Evolutionary conservation across 1,140 invertebrate genomes (phyloP).

Genomic region (Zaprionus vittiger): DNA sequence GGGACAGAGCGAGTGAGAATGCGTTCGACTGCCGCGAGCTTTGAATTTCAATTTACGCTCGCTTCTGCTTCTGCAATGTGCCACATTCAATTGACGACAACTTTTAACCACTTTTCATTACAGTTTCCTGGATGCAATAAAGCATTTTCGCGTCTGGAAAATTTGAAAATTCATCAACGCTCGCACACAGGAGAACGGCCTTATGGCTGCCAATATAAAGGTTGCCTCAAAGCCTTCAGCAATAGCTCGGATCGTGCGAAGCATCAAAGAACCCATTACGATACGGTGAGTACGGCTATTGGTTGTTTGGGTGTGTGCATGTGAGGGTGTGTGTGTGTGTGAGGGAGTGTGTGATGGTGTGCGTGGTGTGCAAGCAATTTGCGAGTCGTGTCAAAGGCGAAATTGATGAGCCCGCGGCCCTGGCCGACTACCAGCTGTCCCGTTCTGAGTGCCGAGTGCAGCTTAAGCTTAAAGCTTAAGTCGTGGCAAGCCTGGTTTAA

Average conservation of each 20-base stretch:
- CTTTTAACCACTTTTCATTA: slow-evolving; percentile 79
- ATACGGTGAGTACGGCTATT: slow-evolving; percentile 90
- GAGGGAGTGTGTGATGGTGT: slow-evolving; percentile 13
- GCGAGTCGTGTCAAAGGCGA: slow-evolving; percentile 70
- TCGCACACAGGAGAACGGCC: slow-evolving; percentile 97
- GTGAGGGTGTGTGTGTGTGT: not conserved
- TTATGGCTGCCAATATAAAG: slow-evolving; percentile 93
- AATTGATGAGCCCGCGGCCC: slow-evolving; percentile 65
- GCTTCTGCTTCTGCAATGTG: slow-evolving; percentile 2
- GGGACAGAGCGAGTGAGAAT: not conserved
- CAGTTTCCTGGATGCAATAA: slow-evolving; percentile 96
- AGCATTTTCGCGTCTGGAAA: slow-evolving; percentile 97
- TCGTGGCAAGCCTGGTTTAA: slow-evolving; percentile 35
- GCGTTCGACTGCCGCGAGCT: slow-evolving; percentile 27
- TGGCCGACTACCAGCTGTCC: slow-evolving; percentile 29
- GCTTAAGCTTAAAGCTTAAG: slow-evolving; percentile 38
- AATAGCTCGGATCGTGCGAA: slow-evolving; percentile 98
- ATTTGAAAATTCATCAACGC: slow-evolving; percentile 97
- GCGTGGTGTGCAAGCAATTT: slow-evolving; percentile 58
- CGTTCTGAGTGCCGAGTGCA: slow-evolving; percentile 31
- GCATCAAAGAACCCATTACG: slow-evolving; percentile 98
- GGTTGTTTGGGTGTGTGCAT: not conserved
- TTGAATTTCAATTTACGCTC: slow-evolving; percentile 58
- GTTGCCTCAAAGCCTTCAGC: slow-evolving; percentile 96
- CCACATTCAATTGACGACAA: slow-evolving; percentile 47